Conservation (phyloP, 1,140 invertebrate species). For the Campoletis sonorensis region DNA sequence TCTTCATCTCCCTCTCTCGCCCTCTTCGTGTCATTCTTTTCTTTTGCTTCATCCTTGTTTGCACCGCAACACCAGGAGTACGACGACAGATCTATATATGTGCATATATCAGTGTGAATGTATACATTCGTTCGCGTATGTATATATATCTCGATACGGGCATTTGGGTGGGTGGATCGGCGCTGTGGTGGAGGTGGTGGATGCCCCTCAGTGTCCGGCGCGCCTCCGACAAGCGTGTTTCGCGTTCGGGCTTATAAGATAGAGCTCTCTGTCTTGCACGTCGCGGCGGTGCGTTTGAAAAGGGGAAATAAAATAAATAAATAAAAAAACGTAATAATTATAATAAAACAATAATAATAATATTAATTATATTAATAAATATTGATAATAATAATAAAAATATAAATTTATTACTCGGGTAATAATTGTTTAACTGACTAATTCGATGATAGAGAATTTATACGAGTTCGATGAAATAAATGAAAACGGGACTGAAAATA, state of each 20-base stretch:
- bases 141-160: conserved; percentile 19
- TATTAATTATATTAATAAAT: no score
- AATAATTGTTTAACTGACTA: not conserved
- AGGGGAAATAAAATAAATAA: not conserved
- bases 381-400: no score
- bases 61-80: conserved; percentile 14
- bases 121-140: not conserved
- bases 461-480: not conserved
- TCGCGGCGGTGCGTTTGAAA: conserved; percentile 9
- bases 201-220: conserved; percentile 76
- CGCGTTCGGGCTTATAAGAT: conserved; percentile 55
- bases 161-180: conserved; percentile 68
- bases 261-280: conserved; percentile 12
- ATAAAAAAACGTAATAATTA: not conserved
- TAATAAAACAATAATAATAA: no score
- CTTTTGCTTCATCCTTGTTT: not conserved
- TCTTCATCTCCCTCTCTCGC: not conserved
- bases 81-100: not conserved
- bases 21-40: not conserved
- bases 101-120: conserved; percentile 5
- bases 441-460: not conserved
- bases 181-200: conserved; percentile 58
- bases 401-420: no score
- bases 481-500: no score
- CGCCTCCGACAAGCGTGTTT: conserved; percentile 76